A percentile compares a stretch with the other conserved stretches of the same genome.
Evolutionary conservation across 1,140 invertebrate species (phyloP).

Genomic region (Whitmania pigra): DNA sequence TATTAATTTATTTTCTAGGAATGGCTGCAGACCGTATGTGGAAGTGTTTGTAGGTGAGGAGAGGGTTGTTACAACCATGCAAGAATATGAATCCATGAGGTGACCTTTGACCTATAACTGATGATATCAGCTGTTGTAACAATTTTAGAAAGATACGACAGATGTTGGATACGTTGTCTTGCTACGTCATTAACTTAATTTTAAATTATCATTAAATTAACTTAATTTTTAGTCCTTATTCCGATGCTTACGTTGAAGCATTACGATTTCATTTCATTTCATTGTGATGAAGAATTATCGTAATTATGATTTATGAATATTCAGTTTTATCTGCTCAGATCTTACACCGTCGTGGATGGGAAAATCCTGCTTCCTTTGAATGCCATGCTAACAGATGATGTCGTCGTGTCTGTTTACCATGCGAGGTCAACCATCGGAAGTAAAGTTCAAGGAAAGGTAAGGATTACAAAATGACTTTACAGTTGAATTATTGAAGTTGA

Average conservation of each 20-base stretch:
- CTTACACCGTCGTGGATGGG: slow-evolving; percentile 35
- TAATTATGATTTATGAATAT: not conserved
- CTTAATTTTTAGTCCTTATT: too few species aligned
- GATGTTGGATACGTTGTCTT: not conserved
- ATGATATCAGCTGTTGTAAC: not conserved
- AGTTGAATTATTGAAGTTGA: not conserved
- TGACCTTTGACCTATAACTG: slow-evolving; percentile 24
- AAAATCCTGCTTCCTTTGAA: slow-evolving; percentile 40
- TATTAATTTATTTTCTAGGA: slow-evolving; percentile 45
- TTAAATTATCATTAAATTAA: too few species aligned
- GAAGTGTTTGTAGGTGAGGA: slow-evolving; percentile 81
- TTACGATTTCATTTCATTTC: too few species aligned
- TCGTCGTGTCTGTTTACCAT: slow-evolving; percentile 67
- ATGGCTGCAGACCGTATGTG: slow-evolving; percentile 81
- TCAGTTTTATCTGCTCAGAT: slow-evolving; percentile 24
- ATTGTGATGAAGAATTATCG: not conserved
- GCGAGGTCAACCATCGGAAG: slow-evolving; percentile 68
- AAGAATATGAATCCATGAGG: slow-evolving; percentile 74
- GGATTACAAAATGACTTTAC: not conserved
- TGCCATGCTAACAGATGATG: slow-evolving; percentile 65
- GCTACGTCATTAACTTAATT: not conserved
- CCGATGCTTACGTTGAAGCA: too few species aligned
- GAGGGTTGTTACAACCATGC: slow-evolving; percentile 62
- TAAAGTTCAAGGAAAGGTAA: slow-evolving; percentile 57
- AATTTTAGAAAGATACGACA: not conserved